Conservation (phyloP, 2,113 vertebrate genomes). For the Ciconia stormi region DNA sequence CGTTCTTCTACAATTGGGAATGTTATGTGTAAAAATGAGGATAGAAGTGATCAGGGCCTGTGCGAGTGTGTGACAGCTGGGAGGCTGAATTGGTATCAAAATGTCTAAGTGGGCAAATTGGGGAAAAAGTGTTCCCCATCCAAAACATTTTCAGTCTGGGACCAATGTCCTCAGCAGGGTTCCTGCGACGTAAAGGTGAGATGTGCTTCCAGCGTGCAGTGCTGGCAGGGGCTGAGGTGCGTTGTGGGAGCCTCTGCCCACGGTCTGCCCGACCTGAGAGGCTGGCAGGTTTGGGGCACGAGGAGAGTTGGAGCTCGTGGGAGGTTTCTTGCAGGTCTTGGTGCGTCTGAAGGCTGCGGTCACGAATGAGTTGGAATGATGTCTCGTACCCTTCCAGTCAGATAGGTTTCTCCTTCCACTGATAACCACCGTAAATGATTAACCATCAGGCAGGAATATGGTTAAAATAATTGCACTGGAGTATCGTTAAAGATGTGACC, state of each 20-base stretch:
- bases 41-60: fast-evolving
- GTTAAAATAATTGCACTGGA: constrained; percentile 10
- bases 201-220: fast-evolving
- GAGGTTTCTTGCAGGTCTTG: background rate
- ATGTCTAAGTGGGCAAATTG: background rate
- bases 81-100: background rate
- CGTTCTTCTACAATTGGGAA: fast-evolving
- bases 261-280: fast-evolving
- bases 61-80: background rate
- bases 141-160: background rate
- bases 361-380: background rate
- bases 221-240: fast-evolving
- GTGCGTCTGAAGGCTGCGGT: constrained; percentile 20
- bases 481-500: background rate
- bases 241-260: fast-evolving
- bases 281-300: background rate
- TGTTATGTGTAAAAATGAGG: background rate
- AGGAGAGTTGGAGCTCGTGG: fast-evolving
- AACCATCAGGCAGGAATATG: background rate
- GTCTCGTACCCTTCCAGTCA: background rate
- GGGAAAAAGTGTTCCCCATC: background rate
- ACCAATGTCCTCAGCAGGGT: background rate
- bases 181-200: background rate
- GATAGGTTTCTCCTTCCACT: constrained; percentile 4
- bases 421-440: constrained; percentile 1